These are phyloP conservation scores for Alectura lathami DNA, from an alignment of 2,113 vertebrate species.

Conservation along the genomic window DNA sequence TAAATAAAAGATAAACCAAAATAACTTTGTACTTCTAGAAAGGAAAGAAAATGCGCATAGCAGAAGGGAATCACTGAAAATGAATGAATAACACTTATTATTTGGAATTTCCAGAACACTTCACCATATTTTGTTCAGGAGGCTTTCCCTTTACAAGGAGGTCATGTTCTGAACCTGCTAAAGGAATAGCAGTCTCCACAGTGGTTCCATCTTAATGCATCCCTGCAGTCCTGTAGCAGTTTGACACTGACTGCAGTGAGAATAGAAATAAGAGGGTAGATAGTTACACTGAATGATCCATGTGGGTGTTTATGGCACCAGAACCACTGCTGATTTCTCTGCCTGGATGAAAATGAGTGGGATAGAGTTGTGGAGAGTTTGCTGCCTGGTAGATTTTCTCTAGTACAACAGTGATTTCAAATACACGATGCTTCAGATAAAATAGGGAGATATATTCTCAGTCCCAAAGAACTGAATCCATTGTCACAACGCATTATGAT, in stretches of 20 bases:
- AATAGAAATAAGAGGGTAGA: background rate
- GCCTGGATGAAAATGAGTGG: background rate
- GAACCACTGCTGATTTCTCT: background rate
- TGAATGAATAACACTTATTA: background rate
- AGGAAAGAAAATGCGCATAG: background rate
- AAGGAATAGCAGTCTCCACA: background rate
- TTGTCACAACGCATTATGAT: conserved; percentile 32
- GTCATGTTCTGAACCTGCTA: background rate
- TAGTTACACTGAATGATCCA: background rate
- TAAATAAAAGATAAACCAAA: background rate
- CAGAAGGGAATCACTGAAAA: background rate
- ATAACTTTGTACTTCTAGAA: background rate
- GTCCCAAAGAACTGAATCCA: background rate
- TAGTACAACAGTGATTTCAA: background rate
- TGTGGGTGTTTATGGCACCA: background rate
- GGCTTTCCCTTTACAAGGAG: background rate
- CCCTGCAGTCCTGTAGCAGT: background rate
- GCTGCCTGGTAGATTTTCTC: background rate
- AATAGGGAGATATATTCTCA: background rate
- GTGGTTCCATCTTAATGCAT: background rate
- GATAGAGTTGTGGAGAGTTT: background rate
- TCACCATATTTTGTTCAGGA: background rate
- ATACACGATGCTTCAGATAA: background rate
- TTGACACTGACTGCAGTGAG: background rate
- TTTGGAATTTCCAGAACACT: background rate